Percentiles rank a stretch among this genome's conserved stretches.
Conservation (phyloP, 2,113 vertebrate genomes). For the Gadus chalcogrammus region DNA sequence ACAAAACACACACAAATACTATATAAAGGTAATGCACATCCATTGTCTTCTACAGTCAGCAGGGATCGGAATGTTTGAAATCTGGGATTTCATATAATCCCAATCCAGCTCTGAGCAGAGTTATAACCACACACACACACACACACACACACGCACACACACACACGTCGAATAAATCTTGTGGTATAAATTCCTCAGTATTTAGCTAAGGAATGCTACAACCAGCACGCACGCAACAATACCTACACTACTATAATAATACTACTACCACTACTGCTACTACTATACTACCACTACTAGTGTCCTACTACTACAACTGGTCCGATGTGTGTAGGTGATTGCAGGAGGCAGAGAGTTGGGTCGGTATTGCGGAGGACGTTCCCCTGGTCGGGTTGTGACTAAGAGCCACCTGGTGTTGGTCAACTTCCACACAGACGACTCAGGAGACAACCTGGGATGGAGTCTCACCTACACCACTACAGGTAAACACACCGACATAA, state of each 20-base stretch:
- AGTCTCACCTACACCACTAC: constrained; percentile 75
- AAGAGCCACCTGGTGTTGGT: constrained; percentile 75
- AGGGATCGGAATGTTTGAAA: too few relatives aligned
- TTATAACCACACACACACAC: not conserved
- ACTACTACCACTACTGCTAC: too few relatives aligned
- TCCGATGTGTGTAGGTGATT: constrained; percentile 72
- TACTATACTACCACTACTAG: too few relatives aligned
- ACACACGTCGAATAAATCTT: not conserved
- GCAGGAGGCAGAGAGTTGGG: constrained; percentile 75
- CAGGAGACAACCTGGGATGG: constrained; percentile 92
- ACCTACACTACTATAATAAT: too few relatives aligned
- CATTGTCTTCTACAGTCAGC: too few relatives aligned
- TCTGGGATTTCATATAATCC: too few relatives aligned
- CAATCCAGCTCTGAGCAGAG: too few relatives aligned
- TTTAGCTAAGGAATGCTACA: too few relatives aligned
- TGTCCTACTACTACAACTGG: not conserved
- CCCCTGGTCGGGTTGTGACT: constrained; percentile 82
- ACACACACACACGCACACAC: not conserved
- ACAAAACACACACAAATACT: too few relatives aligned
- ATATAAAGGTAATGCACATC: too few relatives aligned
- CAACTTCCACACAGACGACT: constrained; percentile 88
- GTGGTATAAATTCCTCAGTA: too few relatives aligned
- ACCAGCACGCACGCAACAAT: too few relatives aligned
- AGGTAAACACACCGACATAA: constrained; percentile 3
- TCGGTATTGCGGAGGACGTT: constrained; percentile 83